Evolutionary conservation across 2,797 vertebrate genomes (phyloP).

Genomic region (Hydrophis major): DNA sequence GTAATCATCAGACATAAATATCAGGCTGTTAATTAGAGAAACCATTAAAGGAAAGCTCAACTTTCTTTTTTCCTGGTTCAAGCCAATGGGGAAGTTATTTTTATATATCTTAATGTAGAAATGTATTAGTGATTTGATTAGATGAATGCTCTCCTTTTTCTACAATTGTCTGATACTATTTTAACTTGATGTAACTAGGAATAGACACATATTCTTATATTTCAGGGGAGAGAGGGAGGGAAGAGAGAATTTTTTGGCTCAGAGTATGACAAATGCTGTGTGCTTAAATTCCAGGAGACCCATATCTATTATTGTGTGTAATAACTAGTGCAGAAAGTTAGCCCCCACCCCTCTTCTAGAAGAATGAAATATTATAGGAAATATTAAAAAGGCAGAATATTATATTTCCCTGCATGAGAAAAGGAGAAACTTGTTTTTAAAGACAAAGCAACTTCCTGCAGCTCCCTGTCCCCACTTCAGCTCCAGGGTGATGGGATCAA

Average conservation of each 20-base stretch:
- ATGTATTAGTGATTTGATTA: background rate
- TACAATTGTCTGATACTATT: background rate
- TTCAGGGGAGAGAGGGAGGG: background rate
- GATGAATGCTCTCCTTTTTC: background rate
- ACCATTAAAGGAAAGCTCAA: background rate
- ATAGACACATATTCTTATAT: background rate
- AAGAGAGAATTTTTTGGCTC: background rate
- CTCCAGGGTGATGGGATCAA: too few relatives aligned
- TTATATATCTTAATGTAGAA: background rate
- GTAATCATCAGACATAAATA: background rate
- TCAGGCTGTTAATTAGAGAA: background rate
- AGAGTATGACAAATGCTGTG: background rate
- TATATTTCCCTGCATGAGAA: too few relatives aligned
- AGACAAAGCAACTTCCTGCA: too few relatives aligned
- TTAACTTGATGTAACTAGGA: background rate
- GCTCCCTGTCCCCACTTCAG: too few relatives aligned
- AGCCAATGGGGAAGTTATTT: background rate
- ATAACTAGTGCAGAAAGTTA: background rate
- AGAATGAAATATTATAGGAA: too few relatives aligned
- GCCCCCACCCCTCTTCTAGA: too few relatives aligned
- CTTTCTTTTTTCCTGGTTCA: background rate
- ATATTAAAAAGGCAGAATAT: too few relatives aligned
- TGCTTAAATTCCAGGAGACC: background rate
- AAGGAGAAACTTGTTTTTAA: too few relatives aligned
- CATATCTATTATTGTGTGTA: background rate